Conservation (phyloP, 2,888 invertebrate genomes). For the Aethes cnicana region DNA sequence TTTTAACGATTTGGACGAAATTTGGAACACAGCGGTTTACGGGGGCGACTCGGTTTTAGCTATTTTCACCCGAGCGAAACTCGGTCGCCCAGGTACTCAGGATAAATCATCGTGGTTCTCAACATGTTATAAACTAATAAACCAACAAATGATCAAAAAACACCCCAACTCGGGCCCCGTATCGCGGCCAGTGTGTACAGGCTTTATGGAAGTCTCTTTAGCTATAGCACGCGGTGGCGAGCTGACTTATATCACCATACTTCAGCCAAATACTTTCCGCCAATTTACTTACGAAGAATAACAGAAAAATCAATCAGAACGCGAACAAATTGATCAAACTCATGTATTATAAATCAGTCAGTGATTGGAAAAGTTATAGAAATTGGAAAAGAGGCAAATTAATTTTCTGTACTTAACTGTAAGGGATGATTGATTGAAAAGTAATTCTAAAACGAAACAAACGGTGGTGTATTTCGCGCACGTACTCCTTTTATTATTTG, state of each 20-base stretch:
- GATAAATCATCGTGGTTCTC: too few relatives aligned
- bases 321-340: slow-evolving; percentile 28
- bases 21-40: too few relatives aligned
- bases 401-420: slow-evolving; percentile 27
- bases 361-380: slow-evolving; percentile 29
- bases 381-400: slow-evolving; percentile 23
- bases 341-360: slow-evolving; percentile 30
- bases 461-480: slow-evolving; percentile 26
- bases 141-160: too few relatives aligned
- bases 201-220: slow-evolving; percentile 12
- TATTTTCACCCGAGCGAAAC: too few relatives aligned
- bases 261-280: slow-evolving; percentile 27
- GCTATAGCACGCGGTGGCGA: slow-evolving; percentile 15
- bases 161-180: too few relatives aligned
- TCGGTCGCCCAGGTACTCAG: too few relatives aligned
- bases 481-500: slow-evolving; percentile 28
- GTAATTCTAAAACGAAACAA: slow-evolving; percentile 28
- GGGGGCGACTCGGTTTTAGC: too few relatives aligned
- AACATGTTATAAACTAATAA: too few relatives aligned
- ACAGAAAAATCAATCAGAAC: slow-evolving; percentile 24
- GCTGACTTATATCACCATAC: slow-evolving; percentile 27
- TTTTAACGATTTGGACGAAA: too few relatives aligned
- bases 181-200: slow-evolving; percentile 5
- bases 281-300: slow-evolving; percentile 29
- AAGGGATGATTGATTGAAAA: slow-evolving; percentile 23